Evolutionary conservation across 2,888 invertebrate species (phyloP).

Genomic region (Lithophane socia): DNA sequence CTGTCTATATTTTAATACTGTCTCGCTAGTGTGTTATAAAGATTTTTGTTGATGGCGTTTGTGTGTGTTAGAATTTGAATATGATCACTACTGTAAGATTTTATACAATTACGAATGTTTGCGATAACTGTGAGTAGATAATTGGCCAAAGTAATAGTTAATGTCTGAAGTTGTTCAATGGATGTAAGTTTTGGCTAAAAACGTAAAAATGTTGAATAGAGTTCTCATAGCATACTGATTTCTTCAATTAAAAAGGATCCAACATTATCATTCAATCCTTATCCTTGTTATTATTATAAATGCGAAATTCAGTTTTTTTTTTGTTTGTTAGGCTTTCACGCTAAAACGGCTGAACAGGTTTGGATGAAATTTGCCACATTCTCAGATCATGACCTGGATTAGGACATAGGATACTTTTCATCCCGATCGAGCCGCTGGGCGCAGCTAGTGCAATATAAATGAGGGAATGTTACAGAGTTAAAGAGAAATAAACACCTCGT

Average conservation of each 20-base stretch:
- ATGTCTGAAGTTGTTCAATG: background rate
- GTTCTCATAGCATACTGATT: background rate
- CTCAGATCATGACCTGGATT: too few species aligned
- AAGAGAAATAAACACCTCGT: background rate
- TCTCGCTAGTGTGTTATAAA: constrained; percentile 1
- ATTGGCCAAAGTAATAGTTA: background rate
- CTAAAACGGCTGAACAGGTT: too few species aligned
- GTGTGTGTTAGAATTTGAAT: constrained; percentile 14
- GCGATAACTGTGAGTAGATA: background rate
- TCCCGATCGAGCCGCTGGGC: too few species aligned
- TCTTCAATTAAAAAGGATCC: background rate
- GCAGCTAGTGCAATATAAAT: background rate
- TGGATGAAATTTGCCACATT: too few species aligned
- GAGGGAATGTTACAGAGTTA: background rate
- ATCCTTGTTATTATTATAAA: too few species aligned
- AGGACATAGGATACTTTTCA: too few species aligned
- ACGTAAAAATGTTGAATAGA: background rate
- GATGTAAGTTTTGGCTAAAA: background rate
- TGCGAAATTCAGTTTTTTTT: too few species aligned
- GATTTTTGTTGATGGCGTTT: background rate
- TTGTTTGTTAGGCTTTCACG: too few species aligned
- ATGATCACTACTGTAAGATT: background rate
- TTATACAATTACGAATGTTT: background rate
- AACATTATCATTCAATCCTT: background rate
- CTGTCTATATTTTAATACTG: constrained; percentile 21